phyloP scores from a whole-genome alignment of 1,140 invertebrate species.

The Notospermus geniculatus region DNA sequence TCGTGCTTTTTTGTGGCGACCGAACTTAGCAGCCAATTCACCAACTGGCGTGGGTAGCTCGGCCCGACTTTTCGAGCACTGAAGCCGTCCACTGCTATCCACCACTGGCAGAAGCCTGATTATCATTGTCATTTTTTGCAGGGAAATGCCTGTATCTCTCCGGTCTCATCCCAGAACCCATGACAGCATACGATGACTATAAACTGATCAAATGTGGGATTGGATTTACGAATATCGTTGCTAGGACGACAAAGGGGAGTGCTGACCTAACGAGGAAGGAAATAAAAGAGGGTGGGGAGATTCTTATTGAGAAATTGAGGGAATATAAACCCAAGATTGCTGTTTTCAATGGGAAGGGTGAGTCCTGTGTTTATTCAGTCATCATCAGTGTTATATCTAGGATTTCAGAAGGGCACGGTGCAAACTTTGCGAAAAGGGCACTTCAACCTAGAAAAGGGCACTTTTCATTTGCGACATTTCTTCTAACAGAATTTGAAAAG shows the following conservation, averaged over 20 bases:
- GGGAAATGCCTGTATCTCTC: constrained; percentile 95
- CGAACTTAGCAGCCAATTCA: too few species aligned
- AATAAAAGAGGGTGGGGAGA: constrained; percentile 92
- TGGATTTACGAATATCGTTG: constrained; percentile 97
- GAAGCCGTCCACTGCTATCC: too few species aligned
- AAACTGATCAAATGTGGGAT: constrained; percentile 90
- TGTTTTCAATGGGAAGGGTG: constrained; percentile 95
- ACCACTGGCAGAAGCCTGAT: too few species aligned
- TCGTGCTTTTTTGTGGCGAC: too few species aligned
- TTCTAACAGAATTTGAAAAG: too few species aligned
- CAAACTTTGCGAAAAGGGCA: too few species aligned
- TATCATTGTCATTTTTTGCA: constrained; percentile 43
- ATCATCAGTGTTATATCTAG: too few species aligned
- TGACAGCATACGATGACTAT: constrained; percentile 94
- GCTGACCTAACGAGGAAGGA: constrained; percentile 93
- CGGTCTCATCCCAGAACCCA: constrained; percentile 88
- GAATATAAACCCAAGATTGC: constrained; percentile 94
- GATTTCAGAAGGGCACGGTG: too few species aligned
- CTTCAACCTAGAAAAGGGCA: too few species aligned
- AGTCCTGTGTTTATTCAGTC: constrained; percentile 13
- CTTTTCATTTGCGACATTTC: too few species aligned
- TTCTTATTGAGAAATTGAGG: constrained; percentile 86
- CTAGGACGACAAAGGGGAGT: constrained; percentile 90
- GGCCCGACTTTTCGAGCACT: too few species aligned
- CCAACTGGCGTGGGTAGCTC: too few species aligned